A percentile compares a stretch with the other conserved stretches of the same genome.
Evolutionary conservation across 2,113 vertebrate species (phyloP).

Genomic region (Elephantulus edwardii): DNA sequence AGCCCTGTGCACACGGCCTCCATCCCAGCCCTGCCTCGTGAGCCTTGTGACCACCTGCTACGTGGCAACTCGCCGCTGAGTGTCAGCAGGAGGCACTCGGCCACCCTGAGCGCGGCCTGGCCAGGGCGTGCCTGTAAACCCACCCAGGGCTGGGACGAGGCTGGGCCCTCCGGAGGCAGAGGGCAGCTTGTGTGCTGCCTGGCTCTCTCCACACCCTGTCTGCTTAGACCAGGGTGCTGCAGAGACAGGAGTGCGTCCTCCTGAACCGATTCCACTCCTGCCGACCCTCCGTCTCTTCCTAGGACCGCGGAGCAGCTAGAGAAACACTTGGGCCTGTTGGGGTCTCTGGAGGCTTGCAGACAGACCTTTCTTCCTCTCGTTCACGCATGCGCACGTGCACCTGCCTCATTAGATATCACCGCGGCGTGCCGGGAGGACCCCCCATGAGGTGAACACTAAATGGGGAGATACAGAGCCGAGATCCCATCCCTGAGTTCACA

Average conservation of each 20-base stretch:
- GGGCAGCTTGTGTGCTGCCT: no score
- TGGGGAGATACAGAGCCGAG: not conserved
- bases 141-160: not conserved
- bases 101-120: not conserved
- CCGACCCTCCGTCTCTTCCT: no score
- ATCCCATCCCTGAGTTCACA: accelerated
- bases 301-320: no score
- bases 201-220: accelerated
- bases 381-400: not conserved
- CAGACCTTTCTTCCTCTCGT: no score
- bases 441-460: accelerated
- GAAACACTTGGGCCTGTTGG: no score
- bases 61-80: accelerated
- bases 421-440: accelerated
- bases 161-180: not conserved
- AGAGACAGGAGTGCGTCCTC: no score
- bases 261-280: no score
- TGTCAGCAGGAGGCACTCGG: accelerated
- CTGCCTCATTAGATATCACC: no score
- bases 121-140: no score
- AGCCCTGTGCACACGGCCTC: accelerated
- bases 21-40: no score
- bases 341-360: no score
- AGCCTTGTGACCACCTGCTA: accelerated
- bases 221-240: accelerated